A percentile compares a stretch with the other conserved stretches of the same genome.
These are phyloP conservation scores for Gymnogyps californianus DNA, from an alignment of 2,113 vertebrate species.

Conservation along the genomic window DNA sequence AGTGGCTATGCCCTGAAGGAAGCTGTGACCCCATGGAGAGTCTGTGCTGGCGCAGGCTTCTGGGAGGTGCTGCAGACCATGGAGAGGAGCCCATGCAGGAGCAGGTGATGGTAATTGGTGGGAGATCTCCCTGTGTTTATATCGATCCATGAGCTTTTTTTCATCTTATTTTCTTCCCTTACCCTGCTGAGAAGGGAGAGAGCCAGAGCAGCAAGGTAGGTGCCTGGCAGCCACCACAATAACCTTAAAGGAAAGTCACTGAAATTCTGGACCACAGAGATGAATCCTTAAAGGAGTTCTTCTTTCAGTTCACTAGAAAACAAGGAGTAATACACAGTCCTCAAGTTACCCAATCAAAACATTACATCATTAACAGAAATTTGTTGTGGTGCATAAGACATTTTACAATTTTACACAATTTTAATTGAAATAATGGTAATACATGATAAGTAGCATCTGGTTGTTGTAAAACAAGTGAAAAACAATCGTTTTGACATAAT, in stretches of 20 bases:
- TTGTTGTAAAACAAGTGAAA: neutral
- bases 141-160: neutral
- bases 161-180: neutral
- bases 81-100: neutral
- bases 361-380: neutral
- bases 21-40: neutral
- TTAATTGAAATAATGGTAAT: neutral
- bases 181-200: neutral
- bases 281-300: neutral
- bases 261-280: neutral
- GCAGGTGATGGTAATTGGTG: neutral
- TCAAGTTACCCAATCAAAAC: neutral
- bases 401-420: neutral
- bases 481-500: neutral
- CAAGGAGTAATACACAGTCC: neutral
- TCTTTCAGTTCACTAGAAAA: neutral
- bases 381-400: neutral
- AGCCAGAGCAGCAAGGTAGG: neutral
- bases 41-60: neutral
- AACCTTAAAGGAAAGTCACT: neutral
- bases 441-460: neutral
- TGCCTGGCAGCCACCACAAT: neutral
- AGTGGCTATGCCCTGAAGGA: neutral
- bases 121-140: neutral
- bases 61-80: neutral